Evolutionary conservation across 1,140 invertebrate genomes (phyloP), one percentile per base, ranked within the genome.

Genomic region (Mylabris phalerata): DNA sequence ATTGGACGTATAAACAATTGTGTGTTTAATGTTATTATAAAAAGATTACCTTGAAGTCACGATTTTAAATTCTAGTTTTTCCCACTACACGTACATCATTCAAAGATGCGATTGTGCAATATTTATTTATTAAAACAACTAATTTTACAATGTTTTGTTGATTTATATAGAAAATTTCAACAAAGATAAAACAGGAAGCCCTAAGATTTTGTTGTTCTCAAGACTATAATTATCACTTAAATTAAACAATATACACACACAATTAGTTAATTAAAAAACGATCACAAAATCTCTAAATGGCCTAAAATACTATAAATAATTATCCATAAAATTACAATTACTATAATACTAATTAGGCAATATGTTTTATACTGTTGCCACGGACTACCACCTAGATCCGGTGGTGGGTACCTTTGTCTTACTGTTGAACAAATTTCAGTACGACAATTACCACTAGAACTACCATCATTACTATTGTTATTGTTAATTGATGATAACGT

Each of bases 281-380:
- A 44, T 68, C 67, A 71, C 60, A 70, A 42, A 9, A 68, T n/a
- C 11, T 63, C 50, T 1, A 61, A 40, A 61, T 66, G 75, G 67
- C 72, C 73, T 75, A 79, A 63, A 5, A 73, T 50, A 1, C 71
- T 68, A 59, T 78, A 80, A 27, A 78, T 61, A 50, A 80, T 68
- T 9, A 79, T 67, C 79, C 79, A 80, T 2, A 79, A 10, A 10
- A 76, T 56, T 0, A 80, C 62, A 0, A 77, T 68, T 9, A 74
- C 64, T 55, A 80, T 72, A 2, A 75, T 71, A 4, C 64, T 69
- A 5, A 80, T 51, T 7, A 80, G 71, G 59, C 78, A 79, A 38
- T 77, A 62, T 0, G 77, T 79, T 57, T 80, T 80, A 4, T 75
- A 71, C 3, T 64, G 61, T 45, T 80, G 76, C 78, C 79, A 80